Percentiles rank a stretch among this genome's conserved stretches.
These are phyloP conservation scores for Thalpophila matura DNA, from an alignment of 2,888 invertebrate species.

Conservation along the genomic window DNA sequence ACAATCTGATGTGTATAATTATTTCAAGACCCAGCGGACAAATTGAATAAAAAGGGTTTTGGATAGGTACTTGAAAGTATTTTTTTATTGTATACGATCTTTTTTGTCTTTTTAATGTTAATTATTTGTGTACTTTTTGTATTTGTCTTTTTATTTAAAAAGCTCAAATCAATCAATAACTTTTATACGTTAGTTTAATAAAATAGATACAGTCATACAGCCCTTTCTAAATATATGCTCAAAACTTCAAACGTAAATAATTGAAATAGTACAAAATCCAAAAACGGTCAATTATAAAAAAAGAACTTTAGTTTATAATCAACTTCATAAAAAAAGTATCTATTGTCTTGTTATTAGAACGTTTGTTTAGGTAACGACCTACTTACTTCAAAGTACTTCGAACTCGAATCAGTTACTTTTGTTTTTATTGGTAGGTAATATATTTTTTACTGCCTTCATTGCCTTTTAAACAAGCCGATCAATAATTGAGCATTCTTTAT, in stretches of 20 bases:
- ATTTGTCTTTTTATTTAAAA: conserved; percentile 17
- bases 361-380: too few relatives aligned
- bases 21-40: conserved; percentile 63
- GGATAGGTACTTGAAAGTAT: conserved; percentile 52
- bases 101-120: conserved; percentile 33
- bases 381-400: not conserved
- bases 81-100: conserved; percentile 54
- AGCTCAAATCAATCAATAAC: not conserved
- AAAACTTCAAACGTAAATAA: too few relatives aligned
- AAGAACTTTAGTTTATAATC: not conserved
- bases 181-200: conserved; percentile 4
- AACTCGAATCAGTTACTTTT: too few relatives aligned
- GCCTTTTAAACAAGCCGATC: too few relatives aligned
- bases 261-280: too few relatives aligned
- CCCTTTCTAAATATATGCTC: too few relatives aligned
- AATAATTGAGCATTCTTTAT: too few relatives aligned
- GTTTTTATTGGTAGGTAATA: too few relatives aligned
- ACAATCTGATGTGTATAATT: conserved; percentile 74
- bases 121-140: conserved; percentile 6
- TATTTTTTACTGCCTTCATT: too few relatives aligned
- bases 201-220: too few relatives aligned
- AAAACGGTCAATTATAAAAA: too few relatives aligned
- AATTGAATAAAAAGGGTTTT: conserved; percentile 66
- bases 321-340: not conserved
- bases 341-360: not conserved